phyloP scores from a whole-genome alignment of 2,113 vertebrate genomes.

The Rattus norvegicus region GRCr8 NC_086032.1:19556501-19557000 shows the following conservation, averaged over 20 bases:
- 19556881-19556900: conserved; percentile 41
- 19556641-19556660: rapidly evolving
- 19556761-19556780: neutral
- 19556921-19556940: conserved; percentile 73
- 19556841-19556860: neutral
- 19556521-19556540: neutral
- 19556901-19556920: conserved; percentile 18
- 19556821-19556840: conserved; percentile 39
- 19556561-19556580: neutral
- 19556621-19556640: neutral
- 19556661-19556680: neutral
- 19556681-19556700: conserved; percentile 64
- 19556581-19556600: neutral
- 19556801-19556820: neutral
- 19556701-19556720: conserved; percentile 53
- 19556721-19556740: neutral
- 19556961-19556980: conserved; percentile 75
- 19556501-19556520: neutral
- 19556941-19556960: conserved; percentile 67
- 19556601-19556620: neutral
- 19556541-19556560: neutral
- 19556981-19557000: conserved; percentile 65
- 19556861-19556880: conserved; percentile 52
- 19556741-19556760: neutral
- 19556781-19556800: neutral